phyloP scores from a whole-genome alignment of 2,113 vertebrate genomes.

The Leptodactylus fuscus region DNA sequence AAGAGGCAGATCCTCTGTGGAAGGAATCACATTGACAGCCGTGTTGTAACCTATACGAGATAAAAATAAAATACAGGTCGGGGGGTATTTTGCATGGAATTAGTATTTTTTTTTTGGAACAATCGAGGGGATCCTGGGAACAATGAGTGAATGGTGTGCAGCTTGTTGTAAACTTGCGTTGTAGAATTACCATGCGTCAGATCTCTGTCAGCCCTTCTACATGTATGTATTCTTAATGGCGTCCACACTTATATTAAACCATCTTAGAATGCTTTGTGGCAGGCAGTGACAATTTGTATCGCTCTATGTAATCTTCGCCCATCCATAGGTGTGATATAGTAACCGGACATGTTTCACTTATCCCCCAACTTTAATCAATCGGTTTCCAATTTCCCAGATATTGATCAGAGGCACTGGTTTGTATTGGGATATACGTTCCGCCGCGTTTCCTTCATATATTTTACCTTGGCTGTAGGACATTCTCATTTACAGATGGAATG shows the following conservation, averaged over 20 bases:
- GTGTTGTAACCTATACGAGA: constrained; percentile 1
- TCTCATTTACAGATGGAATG: background rate
- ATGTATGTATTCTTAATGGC: constrained; percentile 42
- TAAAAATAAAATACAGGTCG: background rate
- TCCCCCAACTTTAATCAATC: constrained; percentile 21
- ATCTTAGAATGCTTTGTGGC: background rate
- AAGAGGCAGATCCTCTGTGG: constrained; percentile 34
- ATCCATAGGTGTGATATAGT: background rate
- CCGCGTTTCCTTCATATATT: background rate
- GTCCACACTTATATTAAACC: constrained; percentile 4
- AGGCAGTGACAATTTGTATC: background rate
- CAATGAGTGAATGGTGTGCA: constrained; percentile 6
- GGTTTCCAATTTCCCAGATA: constrained; percentile 33
- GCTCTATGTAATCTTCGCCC: background rate
- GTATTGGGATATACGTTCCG: background rate
- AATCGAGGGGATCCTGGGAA: background rate
- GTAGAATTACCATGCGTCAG: constrained; percentile 23
- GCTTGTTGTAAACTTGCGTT: constrained; percentile 20
- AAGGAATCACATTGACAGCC: constrained; percentile 15
- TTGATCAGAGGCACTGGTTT: constrained; percentile 20
- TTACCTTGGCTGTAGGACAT: background rate
- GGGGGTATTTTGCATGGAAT: constrained; percentile 12
- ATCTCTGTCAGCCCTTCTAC: constrained; percentile 23
- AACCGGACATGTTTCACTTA: constrained; percentile 1
- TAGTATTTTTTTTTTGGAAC: background rate